These are phyloP conservation scores for Butorides virescens DNA, from an alignment of 2,113 vertebrate species.

Conservation along the genomic window DNA sequence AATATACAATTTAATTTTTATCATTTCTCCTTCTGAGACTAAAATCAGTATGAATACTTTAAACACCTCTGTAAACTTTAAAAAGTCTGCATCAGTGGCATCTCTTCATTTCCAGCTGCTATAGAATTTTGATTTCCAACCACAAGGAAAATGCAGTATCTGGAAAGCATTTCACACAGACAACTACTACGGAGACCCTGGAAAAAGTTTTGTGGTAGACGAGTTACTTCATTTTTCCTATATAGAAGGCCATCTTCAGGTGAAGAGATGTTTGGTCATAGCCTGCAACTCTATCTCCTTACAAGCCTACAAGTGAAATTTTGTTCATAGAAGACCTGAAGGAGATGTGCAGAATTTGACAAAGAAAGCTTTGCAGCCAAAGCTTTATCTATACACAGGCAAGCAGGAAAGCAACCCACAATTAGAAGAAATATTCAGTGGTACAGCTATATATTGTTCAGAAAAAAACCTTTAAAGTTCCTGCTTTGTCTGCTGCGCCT, in stretches of 20 bases:
- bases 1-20: background rate
- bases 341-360: background rate
- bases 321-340: background rate
- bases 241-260: background rate
- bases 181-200: background rate
- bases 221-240: background rate
- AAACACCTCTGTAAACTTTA: background rate
- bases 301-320: background rate
- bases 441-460: background rate
- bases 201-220: background rate
- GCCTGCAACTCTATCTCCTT: background rate
- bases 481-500: background rate
- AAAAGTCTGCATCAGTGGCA: background rate
- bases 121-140: background rate
- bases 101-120: background rate
- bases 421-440: background rate
- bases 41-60: background rate
- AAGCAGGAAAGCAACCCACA: background rate
- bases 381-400: background rate
- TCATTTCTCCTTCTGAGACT: background rate
- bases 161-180: background rate
- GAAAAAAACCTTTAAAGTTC: background rate
- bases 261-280: background rate
- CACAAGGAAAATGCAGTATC: background rate
- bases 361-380: background rate